Evolutionary conservation across 1,140 invertebrate species (phyloP).

Genomic region (Leptinotarsa defecta): DNA sequence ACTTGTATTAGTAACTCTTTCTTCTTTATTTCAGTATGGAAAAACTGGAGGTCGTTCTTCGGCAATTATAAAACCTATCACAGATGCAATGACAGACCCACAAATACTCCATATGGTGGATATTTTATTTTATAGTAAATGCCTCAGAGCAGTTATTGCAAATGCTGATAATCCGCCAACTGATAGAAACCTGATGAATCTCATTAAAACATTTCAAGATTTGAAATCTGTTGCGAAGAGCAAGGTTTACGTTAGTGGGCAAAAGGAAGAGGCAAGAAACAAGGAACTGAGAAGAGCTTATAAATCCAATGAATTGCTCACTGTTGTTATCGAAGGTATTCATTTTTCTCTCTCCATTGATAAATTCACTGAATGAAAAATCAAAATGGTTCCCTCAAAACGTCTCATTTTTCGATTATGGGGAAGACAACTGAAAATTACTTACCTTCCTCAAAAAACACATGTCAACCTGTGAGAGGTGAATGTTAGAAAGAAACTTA

Average conservation of each 20-base stretch:
- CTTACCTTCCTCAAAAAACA: no score
- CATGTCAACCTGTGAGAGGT: no score
- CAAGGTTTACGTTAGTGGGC: constrained; percentile 42
- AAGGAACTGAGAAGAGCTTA: constrained; percentile 42
- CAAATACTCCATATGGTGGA: constrained; percentile 33
- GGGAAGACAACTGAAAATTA: no score
- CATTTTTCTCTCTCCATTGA: no score
- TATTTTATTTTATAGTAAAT: constrained; percentile 36
- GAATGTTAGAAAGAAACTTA: no score
- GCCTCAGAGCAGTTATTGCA: constrained; percentile 27
- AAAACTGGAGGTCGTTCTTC: not conserved
- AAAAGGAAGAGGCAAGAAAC: constrained; percentile 45
- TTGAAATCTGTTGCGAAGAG: constrained; percentile 38
- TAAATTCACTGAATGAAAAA: no score
- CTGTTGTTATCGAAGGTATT: constrained; percentile 37
- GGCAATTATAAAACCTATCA: not conserved
- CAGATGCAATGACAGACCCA: constrained; percentile 18
- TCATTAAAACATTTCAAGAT: constrained; percentile 38
- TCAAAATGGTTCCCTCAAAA: no score
- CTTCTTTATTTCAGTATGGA: no score
- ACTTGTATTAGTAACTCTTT: no score
- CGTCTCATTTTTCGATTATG: no score
- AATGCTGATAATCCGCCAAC: constrained; percentile 4
- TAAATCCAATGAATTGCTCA: constrained; percentile 44
- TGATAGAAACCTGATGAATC: constrained; percentile 28